phyloP scores from a whole-genome alignment of 2,888 invertebrate genomes.

The Acronicta leporina region DNA sequence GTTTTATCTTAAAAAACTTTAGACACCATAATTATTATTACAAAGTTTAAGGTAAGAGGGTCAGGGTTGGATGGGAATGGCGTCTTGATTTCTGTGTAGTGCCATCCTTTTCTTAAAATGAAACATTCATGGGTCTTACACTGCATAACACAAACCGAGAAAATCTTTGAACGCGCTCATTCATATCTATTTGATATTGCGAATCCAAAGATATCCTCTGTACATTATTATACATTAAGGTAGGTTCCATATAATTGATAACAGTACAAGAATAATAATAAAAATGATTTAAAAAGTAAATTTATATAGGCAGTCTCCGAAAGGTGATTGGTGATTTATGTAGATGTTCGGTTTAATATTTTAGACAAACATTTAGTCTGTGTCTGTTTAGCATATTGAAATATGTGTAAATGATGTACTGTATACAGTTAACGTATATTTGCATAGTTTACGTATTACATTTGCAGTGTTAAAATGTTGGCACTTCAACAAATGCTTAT shows the following conservation, averaged over 20 bases:
- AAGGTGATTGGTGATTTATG: constrained; percentile 25
- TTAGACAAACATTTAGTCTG: constrained; percentile 21
- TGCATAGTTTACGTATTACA: constrained; percentile 39
- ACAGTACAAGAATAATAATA: constrained; percentile 33
- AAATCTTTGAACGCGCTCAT: constrained; percentile 26
- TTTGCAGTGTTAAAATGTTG: constrained; percentile 53
- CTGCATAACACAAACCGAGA: neutral
- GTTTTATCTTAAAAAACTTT: neutral
- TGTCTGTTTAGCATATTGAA: constrained; percentile 32
- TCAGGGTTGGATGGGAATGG: no score
- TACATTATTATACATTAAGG: constrained; percentile 23
- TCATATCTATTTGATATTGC: neutral
- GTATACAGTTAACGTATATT: constrained; percentile 26
- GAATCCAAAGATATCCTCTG: constrained; percentile 22
- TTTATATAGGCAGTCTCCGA: constrained; percentile 38
- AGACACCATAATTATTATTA: neutral
- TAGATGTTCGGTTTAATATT: constrained; percentile 17
- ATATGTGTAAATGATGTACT: constrained; percentile 40
- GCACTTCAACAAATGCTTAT: constrained; percentile 62
- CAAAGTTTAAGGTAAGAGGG: neutral
- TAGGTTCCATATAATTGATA: constrained; percentile 32
- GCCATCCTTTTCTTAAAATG: neutral
- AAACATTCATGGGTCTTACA: neutral
- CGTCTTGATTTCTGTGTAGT: neutral
- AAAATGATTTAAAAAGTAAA: constrained; percentile 13